Evolutionary conservation across 2,888 invertebrate species (phyloP), one percentile per base, ranked within the genome.

Genomic region (Agrochola circellaris): DNA sequence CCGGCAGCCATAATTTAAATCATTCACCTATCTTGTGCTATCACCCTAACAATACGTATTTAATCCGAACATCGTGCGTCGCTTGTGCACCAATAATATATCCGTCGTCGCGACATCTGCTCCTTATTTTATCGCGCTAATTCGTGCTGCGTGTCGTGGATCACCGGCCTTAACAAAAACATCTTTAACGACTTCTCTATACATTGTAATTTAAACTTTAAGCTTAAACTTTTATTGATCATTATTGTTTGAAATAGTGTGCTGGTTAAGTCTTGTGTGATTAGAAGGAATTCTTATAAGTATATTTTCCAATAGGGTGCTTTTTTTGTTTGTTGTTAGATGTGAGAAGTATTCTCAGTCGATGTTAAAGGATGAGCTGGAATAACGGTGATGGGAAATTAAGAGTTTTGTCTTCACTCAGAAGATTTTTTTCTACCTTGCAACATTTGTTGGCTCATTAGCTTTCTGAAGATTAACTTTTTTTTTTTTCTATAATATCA

Each of bases 101-200:
- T 95, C 94, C 89, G 88, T 95, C 95, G 88, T 87, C 95, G 84
- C 83, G 82, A 88, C 93, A 94, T 94, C 93, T 93, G 94, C 86
- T 90, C 79, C 90, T 93, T 91, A 94, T 94, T 93, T 93, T 92
- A 93, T 90, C 90, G 90, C 90, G 90, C 87, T 94, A 93, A 93
- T 94, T 93, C 91, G 91, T 91, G 88, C 87, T 85, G 87, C 88
- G 84, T 87, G 87, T 89, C 86, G 86, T 91, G 88, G 88, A 92
- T 83, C 83, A 81, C 83, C 45, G 54, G 20, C 81, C 77, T 90
- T 81, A 89, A 42, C 61, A 58, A 45, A 82, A 90, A 89, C 60
- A 78, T 82, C 87, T 17, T 82, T 88, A 88, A 75, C 73, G 76
- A 76, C 77, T 75, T 6, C 23, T 42, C 13, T 8, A 30, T 51